A percentile compares a stretch with the other conserved stretches of the same genome.
Conservation (phyloP, 2,888 invertebrate species). For the Polia nebulosa region DNA sequence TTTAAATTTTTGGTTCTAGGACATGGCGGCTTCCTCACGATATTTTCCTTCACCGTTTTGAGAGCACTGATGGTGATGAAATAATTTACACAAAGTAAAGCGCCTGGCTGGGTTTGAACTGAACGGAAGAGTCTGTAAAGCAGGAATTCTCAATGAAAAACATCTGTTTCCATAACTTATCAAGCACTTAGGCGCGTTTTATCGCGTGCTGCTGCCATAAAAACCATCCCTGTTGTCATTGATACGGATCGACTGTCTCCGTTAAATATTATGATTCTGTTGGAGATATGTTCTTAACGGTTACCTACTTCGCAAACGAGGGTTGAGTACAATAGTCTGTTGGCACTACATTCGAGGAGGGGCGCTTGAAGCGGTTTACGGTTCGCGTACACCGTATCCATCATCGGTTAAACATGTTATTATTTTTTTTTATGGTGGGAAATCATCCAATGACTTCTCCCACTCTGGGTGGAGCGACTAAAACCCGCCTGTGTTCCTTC, state of each 20-base stretch:
- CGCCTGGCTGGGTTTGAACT: no score
- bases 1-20: no score
- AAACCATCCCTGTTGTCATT: conserved; percentile 3
- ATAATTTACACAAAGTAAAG: no score
- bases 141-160: background rate
- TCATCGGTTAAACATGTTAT: background rate
- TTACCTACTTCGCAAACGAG: conserved; percentile 32
- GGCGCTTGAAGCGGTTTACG: conserved; percentile 42
- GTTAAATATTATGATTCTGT: conserved; percentile 36
- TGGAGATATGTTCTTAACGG: conserved; percentile 22
- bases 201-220: conserved; percentile 8
- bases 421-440: no score
- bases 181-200: background rate
- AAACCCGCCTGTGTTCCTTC: no score
- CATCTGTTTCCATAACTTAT: conserved; percentile 10
- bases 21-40: no score
- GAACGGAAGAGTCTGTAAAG: background rate
- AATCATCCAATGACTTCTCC: no score
- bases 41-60: no score
- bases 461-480: no score
- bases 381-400: background rate
- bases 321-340: conserved; percentile 33
- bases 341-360: conserved; percentile 43
- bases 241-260: conserved; percentile 9
- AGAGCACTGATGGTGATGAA: no score